These are phyloP conservation scores for Empidonax traillii DNA, from an alignment of 2,113 vertebrate genomes.

Conservation along the genomic window DNA sequence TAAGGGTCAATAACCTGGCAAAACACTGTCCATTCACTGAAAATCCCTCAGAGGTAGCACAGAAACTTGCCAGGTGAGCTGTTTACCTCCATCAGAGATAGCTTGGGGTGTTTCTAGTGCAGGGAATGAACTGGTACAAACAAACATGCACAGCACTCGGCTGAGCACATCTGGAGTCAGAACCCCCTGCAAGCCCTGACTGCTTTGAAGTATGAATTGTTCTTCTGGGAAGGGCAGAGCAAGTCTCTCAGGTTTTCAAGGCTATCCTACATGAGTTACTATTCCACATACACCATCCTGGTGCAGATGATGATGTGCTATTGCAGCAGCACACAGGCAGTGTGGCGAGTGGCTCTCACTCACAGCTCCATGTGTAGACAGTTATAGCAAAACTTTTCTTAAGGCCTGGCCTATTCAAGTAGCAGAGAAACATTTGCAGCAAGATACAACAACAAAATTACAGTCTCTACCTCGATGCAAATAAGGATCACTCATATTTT, in stretches of 20 bases:
- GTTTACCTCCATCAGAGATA: background rate
- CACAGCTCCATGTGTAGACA: background rate
- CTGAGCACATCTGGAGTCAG: background rate
- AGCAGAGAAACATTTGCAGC: background rate
- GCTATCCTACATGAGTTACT: background rate
- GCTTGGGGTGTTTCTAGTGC: background rate
- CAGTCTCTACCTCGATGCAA: background rate
- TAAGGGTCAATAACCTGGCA: background rate
- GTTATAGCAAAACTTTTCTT: background rate
- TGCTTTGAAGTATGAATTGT: background rate
- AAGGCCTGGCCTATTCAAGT: background rate
- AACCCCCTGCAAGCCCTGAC: rapidly evolving
- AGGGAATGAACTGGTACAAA: background rate
- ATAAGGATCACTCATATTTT: background rate
- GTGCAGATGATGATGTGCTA: background rate
- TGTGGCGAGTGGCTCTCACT: background rate
- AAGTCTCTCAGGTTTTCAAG: background rate
- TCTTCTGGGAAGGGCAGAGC: background rate
- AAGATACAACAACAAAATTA: background rate
- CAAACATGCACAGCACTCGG: rapidly evolving
- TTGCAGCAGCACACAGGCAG: background rate
- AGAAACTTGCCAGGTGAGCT: background rate
- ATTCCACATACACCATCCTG: background rate
- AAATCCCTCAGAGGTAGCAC: background rate
- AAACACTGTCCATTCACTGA: background rate